Base-by-base conservation (phyloP, 1,140 invertebrate genomes). In the Tetranychus cinnabarinus region DNA sequence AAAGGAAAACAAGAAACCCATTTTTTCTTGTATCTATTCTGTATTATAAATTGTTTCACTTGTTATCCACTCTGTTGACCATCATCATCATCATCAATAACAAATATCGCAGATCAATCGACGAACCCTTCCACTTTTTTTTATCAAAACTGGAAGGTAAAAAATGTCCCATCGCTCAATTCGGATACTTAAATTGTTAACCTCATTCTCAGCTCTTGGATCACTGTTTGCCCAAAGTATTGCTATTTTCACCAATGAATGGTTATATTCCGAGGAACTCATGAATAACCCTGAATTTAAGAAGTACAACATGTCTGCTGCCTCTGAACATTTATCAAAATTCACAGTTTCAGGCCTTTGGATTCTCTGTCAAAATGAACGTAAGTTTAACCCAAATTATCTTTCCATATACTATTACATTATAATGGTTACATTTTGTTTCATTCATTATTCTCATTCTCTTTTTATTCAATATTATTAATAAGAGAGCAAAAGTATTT, bases 231-330 rank as follows among this genome's bases (percentile, higher is more conserved):
- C 80, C 31, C 78, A 82, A 3, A 69, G 77, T 15, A 75, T 82
- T 8, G 80, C 80, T 31, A 76, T 82, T 33, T 74, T 77, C 15
- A 83, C 82, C 6, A 81, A 81, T 68, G 77, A 80, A 67, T 84
- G 82, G 82, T 71, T 84, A 1, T 77, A 81, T 62, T 81, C 80
- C 37, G 76, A 81, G 65, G 82, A 84, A 69, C 79, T 80, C 60
- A 82, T 82, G 78, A 72, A 77, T 57, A 82, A 80, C 68, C 77
- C 78, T 2, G 56, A 62, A 3, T 80, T 78, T 70, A n/a, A 58
- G 12, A 61, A 59, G 34, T 62, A 58, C 31, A 81, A 82, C 67
- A 79, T 80, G 15, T 79, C 80, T 1, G 64, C 66, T 0, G 78
- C 78, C 63, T 75, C 76, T 61, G 77, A 78, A 60, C 77, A 80